phyloP scores from a whole-genome alignment of 1,140 invertebrate genomes.

The Ptiloglossa arizonensis region DNA sequence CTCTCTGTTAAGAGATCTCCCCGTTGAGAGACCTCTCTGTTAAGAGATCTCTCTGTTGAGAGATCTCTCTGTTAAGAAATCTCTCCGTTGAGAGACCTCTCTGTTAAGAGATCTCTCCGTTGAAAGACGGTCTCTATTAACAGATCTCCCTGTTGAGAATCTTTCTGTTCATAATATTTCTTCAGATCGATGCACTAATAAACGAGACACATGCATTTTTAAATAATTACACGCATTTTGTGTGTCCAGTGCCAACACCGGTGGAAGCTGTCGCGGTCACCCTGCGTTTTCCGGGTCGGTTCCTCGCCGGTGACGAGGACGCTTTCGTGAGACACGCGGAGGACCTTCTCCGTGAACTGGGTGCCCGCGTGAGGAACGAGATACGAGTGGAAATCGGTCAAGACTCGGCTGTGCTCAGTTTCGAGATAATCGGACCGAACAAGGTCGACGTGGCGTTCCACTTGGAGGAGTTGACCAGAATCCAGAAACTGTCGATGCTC shows the following conservation, averaged over 20 bases:
- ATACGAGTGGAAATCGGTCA: slow-evolving; percentile 82
- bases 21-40: too few species aligned
- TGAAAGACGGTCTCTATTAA: too few species aligned
- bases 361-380: slow-evolving; percentile 82
- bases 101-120: too few species aligned
- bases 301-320: slow-evolving; percentile 79
- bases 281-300: slow-evolving; percentile 84
- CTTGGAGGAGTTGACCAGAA: slow-evolving; percentile 84
- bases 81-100: too few species aligned
- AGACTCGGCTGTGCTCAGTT: slow-evolving; percentile 83
- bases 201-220: too few species aligned
- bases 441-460: slow-evolving; percentile 86
- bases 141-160: too few species aligned
- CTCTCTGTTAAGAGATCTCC: too few species aligned
- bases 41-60: too few species aligned
- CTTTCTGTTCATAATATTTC: too few species aligned
- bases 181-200: too few species aligned
- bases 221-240: not conserved
- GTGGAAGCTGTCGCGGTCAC: slow-evolving; percentile 85
- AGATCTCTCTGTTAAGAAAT: too few species aligned
- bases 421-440: slow-evolving; percentile 84
- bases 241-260: slow-evolving; percentile 82
- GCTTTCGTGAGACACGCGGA: slow-evolving; percentile 82
- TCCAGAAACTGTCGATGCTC: slow-evolving; percentile 75
- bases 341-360: slow-evolving; percentile 81